These are phyloP conservation scores for Enteromius paludinosus DNA, from an alignment of 2,797 vertebrate species.

Conservation along the genomic window DNA sequence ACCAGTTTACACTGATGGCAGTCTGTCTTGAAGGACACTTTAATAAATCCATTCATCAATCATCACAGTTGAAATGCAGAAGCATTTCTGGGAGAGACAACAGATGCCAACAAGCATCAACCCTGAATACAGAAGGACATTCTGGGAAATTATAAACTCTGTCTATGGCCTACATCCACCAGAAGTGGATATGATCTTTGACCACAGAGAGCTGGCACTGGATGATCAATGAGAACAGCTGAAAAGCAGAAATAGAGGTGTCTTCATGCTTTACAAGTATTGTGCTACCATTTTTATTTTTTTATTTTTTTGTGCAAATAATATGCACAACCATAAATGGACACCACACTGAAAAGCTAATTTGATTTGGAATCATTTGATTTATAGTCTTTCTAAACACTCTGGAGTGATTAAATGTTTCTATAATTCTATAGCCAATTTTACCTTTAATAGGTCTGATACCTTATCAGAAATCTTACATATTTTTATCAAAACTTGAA, in stretches of 20 bases:
- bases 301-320: background rate
- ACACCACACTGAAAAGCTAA: background rate
- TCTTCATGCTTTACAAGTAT: constrained; percentile 53
- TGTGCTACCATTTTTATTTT: too few relatives aligned
- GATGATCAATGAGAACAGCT: constrained; percentile 61
- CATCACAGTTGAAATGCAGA: constrained; percentile 65
- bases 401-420: background rate
- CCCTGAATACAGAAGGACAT: constrained; percentile 62
- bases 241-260: constrained; percentile 70
- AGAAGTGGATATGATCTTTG: constrained; percentile 67
- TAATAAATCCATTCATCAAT: constrained; percentile 72
- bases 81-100: constrained; percentile 58
- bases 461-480: background rate
- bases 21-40: constrained; percentile 63
- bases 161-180: constrained; percentile 66
- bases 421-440: background rate
- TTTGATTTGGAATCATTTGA: background rate
- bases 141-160: constrained; percentile 59
- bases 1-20: constrained; percentile 59
- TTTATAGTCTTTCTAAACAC: background rate
- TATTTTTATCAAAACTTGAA: background rate
- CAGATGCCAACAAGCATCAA: constrained; percentile 66
- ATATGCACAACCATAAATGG: background rate
- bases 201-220: constrained; percentile 66
- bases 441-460: background rate